phyloP scores from a whole-genome alignment of 2,888 invertebrate species.

The Clistopyga incitator region DNA sequence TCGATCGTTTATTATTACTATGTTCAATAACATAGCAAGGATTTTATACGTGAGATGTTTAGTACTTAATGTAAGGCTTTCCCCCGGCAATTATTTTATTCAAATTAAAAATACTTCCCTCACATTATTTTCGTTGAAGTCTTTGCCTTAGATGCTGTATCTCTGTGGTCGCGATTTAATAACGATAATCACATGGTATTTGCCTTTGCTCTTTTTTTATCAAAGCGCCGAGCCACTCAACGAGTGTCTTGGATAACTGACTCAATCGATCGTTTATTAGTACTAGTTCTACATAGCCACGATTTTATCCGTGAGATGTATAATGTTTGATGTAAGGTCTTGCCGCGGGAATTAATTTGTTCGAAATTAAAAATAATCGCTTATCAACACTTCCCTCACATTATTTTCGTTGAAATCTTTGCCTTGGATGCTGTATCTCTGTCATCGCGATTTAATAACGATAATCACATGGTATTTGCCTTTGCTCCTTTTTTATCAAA shows the following conservation, averaged over 20 bases:
- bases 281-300: neutral
- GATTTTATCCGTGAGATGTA: neutral
- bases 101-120: too few species aligned
- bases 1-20: neutral
- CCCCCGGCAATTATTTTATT: too few species aligned
- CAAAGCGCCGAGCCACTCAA: neutral
- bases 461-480: neutral
- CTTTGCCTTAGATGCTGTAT: neutral
- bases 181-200: constrained; percentile 1
- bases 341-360: too few species aligned
- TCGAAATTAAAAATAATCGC: too few species aligned
- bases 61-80: too few species aligned
- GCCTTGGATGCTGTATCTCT: neutral
- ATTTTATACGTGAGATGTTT: neutral
- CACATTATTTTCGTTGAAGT: constrained; percentile 23
- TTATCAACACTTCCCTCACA: neutral
- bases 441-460: constrained; percentile 19
- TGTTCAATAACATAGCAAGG: neutral
- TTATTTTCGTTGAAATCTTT: constrained; percentile 27
- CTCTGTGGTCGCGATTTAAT: constrained; percentile 8
- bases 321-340: too few species aligned
- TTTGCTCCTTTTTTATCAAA: neutral
- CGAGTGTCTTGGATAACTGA: neutral
- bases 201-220: neutral
- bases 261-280: constrained; percentile 2